Evolutionary conservation across 2,113 vertebrate species (phyloP).

Genomic region (Crotalus tigris): DNA sequence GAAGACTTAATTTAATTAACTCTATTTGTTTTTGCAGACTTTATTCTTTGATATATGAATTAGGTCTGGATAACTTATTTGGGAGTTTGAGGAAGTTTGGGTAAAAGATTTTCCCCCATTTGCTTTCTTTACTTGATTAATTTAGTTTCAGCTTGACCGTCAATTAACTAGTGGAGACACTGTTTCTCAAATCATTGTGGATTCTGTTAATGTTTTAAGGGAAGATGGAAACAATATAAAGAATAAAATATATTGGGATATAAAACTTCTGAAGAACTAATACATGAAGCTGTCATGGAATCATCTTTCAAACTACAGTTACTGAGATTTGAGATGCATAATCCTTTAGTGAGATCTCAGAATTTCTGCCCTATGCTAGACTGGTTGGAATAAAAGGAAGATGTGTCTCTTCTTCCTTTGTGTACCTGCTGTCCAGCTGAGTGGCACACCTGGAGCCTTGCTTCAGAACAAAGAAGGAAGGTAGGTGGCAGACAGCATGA

Average conservation of each 20-base stretch:
- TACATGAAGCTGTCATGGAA: not conserved
- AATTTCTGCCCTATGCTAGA: not conserved
- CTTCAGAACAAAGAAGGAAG: not conserved
- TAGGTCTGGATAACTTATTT: not conserved
- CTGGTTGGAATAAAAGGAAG: not conserved
- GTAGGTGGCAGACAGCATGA: not conserved
- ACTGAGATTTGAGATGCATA: not conserved
- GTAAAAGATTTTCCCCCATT: not conserved
- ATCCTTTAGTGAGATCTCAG: not conserved
- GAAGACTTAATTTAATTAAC: not conserved
- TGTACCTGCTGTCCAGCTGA: not conserved
- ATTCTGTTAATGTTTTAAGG: not conserved
- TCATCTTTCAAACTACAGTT: not conserved
- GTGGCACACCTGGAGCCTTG: not conserved
- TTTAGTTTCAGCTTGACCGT: not conserved
- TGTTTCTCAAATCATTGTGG: not conserved
- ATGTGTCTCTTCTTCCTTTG: not conserved
- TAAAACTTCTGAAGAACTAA: not conserved
- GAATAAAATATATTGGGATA: not conserved
- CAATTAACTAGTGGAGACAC: not conserved
- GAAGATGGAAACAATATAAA: not conserved
- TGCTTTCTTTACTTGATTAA: not conserved
- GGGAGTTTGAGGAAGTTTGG: not conserved
- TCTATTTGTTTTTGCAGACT: not conserved
- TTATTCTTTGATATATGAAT: not conserved